phyloP scores from a whole-genome alignment of 2,113 vertebrate species.

The Taxidea taxus region DNA sequence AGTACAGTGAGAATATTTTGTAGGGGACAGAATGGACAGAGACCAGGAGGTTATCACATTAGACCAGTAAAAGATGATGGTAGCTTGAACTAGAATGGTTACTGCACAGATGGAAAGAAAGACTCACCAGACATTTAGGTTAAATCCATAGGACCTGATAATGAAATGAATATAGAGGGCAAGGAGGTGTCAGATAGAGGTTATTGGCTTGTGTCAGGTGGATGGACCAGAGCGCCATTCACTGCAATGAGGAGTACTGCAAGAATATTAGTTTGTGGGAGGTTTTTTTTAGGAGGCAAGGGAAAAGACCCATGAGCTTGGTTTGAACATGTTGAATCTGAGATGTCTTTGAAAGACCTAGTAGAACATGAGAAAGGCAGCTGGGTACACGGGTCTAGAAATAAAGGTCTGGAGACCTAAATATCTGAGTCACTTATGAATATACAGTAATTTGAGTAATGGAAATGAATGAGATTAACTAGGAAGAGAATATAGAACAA shows the following conservation, averaged over 20 bases:
- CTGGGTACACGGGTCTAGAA: background rate
- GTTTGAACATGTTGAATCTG: background rate
- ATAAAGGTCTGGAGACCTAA: background rate
- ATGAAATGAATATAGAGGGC: background rate
- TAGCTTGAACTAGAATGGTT: background rate
- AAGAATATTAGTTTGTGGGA: background rate
- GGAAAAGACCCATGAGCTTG: background rate
- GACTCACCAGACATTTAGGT: background rate
- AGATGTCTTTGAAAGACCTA: conserved; percentile 1
- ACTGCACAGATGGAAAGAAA: background rate
- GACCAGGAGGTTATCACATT: background rate
- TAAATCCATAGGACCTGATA: background rate
- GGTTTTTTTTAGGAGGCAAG: background rate
- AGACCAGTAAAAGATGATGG: background rate
- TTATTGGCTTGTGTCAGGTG: background rate
- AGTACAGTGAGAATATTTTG: background rate
- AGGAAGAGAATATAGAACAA: background rate
- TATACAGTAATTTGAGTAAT: background rate
- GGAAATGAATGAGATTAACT: background rate
- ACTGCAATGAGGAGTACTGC: background rate
- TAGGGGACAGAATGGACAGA: background rate
- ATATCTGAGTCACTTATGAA: background rate
- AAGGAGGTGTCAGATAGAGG: background rate
- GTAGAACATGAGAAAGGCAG: background rate
- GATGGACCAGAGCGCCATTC: background rate